phyloP scores from a whole-genome alignment of 64 coral and sea anemone species.

The Dendronephthya gigantea region DNA sequence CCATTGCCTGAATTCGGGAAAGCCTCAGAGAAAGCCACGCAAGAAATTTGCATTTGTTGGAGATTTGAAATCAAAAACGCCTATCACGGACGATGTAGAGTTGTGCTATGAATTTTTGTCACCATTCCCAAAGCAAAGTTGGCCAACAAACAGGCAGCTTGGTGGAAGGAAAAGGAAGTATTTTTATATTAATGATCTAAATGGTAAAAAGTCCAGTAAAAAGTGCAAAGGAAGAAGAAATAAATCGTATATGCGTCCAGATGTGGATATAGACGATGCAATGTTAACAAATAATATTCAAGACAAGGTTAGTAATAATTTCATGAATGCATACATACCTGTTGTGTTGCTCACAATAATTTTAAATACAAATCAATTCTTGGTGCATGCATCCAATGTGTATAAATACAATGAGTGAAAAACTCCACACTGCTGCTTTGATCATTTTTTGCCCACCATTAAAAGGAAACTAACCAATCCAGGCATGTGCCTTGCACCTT shows the following conservation, averaged over 20 bases:
- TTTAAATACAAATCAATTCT: no score
- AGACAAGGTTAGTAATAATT: not conserved
- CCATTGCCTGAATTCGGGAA: not conserved
- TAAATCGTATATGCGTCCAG: conserved; percentile 19
- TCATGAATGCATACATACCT: no score
- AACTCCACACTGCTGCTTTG: no score
- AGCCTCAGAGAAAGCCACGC: conserved; percentile 21
- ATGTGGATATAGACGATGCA: not conserved
- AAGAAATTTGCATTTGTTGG: conserved; percentile 39
- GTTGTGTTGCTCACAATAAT: no score
- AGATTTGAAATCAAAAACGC: conserved; percentile 22
- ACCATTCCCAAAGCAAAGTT: not conserved
- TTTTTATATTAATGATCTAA: not conserved
- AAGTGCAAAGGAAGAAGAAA: conserved; percentile 36
- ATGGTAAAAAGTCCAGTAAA: not conserved
- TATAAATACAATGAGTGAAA: no score
- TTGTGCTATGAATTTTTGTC: conserved; percentile 41
- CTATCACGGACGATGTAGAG: conserved; percentile 3
- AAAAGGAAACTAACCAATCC: no score
- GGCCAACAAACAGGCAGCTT: conserved; percentile 30
- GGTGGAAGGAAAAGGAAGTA: not conserved
- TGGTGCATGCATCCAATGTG: no score
- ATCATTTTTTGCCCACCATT: no score
- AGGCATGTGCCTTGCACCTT: no score
- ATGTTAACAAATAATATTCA: not conserved